phyloP scores from a whole-genome alignment of 2,888 invertebrate genomes.

The Ptychoptera albimana region DNA sequence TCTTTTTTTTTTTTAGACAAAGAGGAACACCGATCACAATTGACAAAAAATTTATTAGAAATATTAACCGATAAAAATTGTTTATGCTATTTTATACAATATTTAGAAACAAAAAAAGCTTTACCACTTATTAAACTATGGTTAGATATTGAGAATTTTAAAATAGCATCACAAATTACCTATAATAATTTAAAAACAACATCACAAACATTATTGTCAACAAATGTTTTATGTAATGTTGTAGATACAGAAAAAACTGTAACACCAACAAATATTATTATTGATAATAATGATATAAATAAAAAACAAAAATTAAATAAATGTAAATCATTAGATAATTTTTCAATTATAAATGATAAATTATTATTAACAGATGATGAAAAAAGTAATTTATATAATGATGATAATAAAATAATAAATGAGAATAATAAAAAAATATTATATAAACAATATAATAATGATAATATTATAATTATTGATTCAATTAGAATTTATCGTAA shows the following conservation, averaged over 20 bases:
- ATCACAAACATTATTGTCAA: conserved; percentile 2
- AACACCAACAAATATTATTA: neutral
- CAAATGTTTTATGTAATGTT: neutral
- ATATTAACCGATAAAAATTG: conserved; percentile 64
- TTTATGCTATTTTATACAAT: conserved; percentile 70
- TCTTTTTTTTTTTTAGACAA: conserved; percentile 15
- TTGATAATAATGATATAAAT: neutral
- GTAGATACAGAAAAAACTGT: neutral
- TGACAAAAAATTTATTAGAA: conserved; percentile 60
- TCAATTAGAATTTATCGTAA: conserved; percentile 29
- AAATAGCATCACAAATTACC: conserved; percentile 24
- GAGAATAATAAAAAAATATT: conserved; percentile 1
- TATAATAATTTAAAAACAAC: neutral
- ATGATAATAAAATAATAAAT: conserved; percentile 15
- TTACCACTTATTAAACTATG: conserved; percentile 54
- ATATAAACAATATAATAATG: too few relatives aligned
- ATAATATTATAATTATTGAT: conserved; percentile 13
- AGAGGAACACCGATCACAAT: conserved; percentile 29
- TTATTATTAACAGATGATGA: conserved; percentile 27
- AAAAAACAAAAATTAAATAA: neutral
- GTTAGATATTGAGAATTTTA: conserved; percentile 58
- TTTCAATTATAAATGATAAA: neutral
- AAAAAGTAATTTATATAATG: conserved; percentile 27
- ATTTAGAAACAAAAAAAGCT: conserved; percentile 59
- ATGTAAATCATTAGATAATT: conserved; percentile 1